Evolutionary conservation across 2,113 vertebrate genomes (phyloP).

Genomic region (Seriola quinqueradiata): DNA sequence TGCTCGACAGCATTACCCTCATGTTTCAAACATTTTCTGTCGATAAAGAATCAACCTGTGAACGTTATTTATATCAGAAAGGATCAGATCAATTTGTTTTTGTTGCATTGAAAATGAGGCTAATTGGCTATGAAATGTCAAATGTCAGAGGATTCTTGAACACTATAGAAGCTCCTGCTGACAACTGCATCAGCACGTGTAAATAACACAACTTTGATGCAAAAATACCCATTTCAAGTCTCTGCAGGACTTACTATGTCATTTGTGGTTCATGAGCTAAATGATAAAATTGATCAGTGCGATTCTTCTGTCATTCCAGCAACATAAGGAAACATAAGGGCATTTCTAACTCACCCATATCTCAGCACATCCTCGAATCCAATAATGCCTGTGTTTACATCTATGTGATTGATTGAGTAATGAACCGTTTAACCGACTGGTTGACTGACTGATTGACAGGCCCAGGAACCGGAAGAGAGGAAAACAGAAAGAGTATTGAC

Average conservation of each 20-base stretch:
- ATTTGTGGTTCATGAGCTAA: too few species aligned
- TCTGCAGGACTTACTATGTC: too few species aligned
- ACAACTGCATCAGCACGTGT: too few species aligned
- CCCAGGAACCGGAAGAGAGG: conserved; percentile 80
- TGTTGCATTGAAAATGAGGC: not conserved
- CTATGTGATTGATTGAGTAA: not conserved
- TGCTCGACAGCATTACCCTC: not conserved
- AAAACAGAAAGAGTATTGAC: conserved; percentile 92
- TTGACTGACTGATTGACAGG: conserved; percentile 46
- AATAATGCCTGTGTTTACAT: not conserved
- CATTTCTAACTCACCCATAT: too few species aligned
- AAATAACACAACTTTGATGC: too few species aligned
- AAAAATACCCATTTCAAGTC: too few species aligned
- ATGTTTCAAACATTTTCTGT: not conserved
- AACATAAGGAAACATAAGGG: too few species aligned
- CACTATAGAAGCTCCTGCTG: not conserved
- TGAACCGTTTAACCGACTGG: not conserved
- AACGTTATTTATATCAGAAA: not conserved
- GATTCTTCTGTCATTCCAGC: too few species aligned
- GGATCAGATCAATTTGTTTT: not conserved
- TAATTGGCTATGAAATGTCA: not conserved
- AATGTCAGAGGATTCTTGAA: not conserved
- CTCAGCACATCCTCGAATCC: not conserved
- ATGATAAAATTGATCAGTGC: too few species aligned
- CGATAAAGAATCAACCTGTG: not conserved